phyloP scores from a whole-genome alignment of 2,113 vertebrate species.

The Microcebus lehilahytsara region DNA sequence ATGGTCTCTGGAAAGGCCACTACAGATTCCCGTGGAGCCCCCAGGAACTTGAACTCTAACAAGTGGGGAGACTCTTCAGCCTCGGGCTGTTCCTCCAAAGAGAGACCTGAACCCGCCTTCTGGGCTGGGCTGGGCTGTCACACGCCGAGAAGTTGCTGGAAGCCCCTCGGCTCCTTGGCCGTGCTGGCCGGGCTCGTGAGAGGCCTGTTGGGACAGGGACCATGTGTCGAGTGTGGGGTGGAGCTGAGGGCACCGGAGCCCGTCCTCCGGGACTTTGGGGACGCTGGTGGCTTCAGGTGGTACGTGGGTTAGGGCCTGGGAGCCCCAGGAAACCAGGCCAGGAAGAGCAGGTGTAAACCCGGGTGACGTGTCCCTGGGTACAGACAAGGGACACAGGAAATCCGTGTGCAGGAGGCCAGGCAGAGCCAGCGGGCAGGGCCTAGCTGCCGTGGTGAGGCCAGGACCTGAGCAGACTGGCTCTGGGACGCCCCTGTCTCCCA shows the following conservation, averaged over 20 bases:
- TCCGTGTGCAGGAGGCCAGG: rapidly evolving
- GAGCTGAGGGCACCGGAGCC: not conserved
- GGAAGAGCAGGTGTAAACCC: no score
- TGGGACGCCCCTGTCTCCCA: not conserved
- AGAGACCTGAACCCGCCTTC: not conserved
- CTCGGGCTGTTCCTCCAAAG: not conserved
- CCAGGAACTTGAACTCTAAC: not conserved
- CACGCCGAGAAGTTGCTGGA: not conserved
- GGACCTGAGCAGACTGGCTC: not conserved
- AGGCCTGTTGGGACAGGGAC: not conserved
- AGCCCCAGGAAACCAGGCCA: not conserved
- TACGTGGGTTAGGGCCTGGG: rapidly evolving
- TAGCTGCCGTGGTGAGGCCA: not conserved
- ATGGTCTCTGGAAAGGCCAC: not conserved
- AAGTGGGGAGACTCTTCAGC: not conserved
- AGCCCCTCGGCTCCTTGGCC: not conserved
- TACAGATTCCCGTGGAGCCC: not conserved
- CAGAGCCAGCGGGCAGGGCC: not conserved
- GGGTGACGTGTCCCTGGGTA: not conserved
- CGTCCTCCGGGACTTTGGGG: not conserved
- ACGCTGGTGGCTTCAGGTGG: not conserved
- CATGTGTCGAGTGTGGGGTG: no score
- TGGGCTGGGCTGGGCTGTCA: not conserved
- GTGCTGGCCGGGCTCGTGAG: not conserved
- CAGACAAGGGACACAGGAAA: no score